These are phyloP conservation scores for Calycopis cecrops DNA, from an alignment of 1,140 invertebrate genomes.

Conservation along the genomic window DNA sequence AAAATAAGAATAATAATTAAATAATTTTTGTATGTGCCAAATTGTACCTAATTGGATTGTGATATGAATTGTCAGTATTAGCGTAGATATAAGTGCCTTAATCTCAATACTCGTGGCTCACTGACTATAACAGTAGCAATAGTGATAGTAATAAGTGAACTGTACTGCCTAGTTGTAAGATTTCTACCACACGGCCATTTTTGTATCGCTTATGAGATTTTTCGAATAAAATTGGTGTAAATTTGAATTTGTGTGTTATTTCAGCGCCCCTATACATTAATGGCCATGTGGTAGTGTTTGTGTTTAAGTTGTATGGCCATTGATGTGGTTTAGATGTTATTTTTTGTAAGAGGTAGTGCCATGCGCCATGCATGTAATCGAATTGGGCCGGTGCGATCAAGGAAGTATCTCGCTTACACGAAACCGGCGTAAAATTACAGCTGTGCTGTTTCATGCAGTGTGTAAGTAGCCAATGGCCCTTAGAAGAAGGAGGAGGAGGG, in stretches of 20 bases:
- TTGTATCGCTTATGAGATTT: conserved; percentile 52
- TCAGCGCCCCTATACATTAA: conserved; percentile 53
- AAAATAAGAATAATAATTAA: neutral
- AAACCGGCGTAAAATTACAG: too few relatives aligned
- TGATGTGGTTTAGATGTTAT: conserved; percentile 37
- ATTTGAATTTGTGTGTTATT: conserved; percentile 53
- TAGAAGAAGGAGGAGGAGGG: too few relatives aligned
- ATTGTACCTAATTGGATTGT: conserved; percentile 25
- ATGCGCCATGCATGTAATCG: too few relatives aligned
- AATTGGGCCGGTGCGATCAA: too few relatives aligned
- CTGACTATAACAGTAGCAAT: conserved; percentile 13
- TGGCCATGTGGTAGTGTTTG: conserved; percentile 54
- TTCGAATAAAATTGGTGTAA: conserved; percentile 55
- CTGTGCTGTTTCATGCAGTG: too few relatives aligned
- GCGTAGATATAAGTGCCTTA: conserved; percentile 43
- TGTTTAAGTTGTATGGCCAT: conserved; percentile 47
- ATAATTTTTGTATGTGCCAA: conserved; percentile 25
- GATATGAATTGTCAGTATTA: conserved; percentile 25
- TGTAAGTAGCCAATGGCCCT: too few relatives aligned
- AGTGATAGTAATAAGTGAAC: neutral
- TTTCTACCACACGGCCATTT: conserved; percentile 63
- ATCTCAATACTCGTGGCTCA: conserved; percentile 4
- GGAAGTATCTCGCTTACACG: too few relatives aligned
- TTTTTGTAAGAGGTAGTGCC: too few relatives aligned
- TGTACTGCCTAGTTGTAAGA: conserved; percentile 6